phyloP scores from a whole-genome alignment of 2,113 vertebrate genomes.

The Hippoglossus stenolepis region DNA sequence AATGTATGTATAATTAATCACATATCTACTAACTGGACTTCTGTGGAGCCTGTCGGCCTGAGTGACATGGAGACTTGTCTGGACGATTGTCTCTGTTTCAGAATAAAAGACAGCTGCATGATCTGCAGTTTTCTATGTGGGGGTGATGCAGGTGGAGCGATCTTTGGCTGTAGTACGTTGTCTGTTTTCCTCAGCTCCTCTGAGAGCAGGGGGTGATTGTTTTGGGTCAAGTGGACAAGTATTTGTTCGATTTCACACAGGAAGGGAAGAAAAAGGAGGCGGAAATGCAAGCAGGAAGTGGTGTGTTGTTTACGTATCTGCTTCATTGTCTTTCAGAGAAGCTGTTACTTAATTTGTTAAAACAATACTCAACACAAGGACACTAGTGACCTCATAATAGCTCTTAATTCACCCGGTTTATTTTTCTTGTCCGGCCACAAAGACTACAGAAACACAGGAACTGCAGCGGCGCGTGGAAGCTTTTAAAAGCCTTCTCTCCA shows the following conservation, averaged over 20 bases:
- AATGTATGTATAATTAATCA: conserved; percentile 88
- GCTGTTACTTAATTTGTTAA: conserved; percentile 39
- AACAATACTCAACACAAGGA: conserved; percentile 65
- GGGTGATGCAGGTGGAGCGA: conserved; percentile 44
- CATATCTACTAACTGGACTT: conserved; percentile 77
- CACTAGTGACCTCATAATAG: conserved; percentile 32
- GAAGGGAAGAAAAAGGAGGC: conserved; percentile 62
- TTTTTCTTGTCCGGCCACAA: neutral
- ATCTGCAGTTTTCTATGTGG: conserved; percentile 46
- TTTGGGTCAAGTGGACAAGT: conserved; percentile 57
- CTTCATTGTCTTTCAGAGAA: conserved; percentile 71
- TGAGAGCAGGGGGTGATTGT: conserved; percentile 56
- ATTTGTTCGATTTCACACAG: conserved; percentile 66
- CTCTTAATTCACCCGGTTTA: conserved; percentile 14
- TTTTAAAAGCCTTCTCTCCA: conserved; percentile 48
- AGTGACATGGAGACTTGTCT: conserved; percentile 74
- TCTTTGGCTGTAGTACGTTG: conserved; percentile 4
- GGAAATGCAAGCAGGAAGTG: conserved; percentile 67
- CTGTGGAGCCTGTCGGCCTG: conserved; percentile 76
- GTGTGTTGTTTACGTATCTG: conserved; percentile 59
- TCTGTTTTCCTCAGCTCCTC: conserved; percentile 35
- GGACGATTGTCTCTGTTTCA: conserved; percentile 64
- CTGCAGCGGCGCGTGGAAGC: conserved; percentile 16
- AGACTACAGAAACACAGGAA: neutral
- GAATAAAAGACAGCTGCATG: conserved; percentile 48